Percentiles rank a stretch among this genome's conserved stretches.
Conservation (phyloP, 2,113 vertebrate species). For the Ammodramus savannarum region DNA sequence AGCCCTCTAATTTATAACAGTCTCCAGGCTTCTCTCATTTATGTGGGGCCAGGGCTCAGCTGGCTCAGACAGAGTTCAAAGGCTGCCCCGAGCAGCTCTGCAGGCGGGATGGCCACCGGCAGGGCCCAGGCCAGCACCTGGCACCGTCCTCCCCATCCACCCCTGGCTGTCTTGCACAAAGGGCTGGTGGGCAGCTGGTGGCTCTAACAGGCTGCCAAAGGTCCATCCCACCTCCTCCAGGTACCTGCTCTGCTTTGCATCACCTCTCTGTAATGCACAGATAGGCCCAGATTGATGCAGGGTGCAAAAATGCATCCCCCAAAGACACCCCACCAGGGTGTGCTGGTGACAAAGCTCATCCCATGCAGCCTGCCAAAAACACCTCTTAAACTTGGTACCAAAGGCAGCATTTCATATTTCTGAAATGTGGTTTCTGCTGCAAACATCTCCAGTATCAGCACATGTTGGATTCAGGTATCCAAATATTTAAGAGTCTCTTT, state of each 20-base stretch:
- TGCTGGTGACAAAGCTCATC: background rate
- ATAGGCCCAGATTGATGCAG: accelerated
- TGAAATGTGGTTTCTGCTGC: background rate
- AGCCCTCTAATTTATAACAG: background rate
- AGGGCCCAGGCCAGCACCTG: background rate
- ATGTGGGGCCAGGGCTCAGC: background rate
- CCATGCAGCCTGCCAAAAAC: background rate
- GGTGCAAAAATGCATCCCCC: background rate
- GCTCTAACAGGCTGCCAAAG: background rate
- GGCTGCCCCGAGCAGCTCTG: background rate
- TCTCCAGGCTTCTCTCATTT: conserved; percentile 44
- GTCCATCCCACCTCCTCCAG: background rate
- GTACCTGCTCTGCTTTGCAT: background rate
- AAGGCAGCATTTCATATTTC: background rate
- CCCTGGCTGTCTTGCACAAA: background rate
- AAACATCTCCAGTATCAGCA: background rate
- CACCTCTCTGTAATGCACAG: accelerated
- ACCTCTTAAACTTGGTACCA: background rate
- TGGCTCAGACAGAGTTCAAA: conserved; percentile 12
- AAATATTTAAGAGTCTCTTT: background rate
- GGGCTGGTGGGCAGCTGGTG: background rate
- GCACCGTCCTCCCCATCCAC: background rate
- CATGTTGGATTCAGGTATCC: background rate
- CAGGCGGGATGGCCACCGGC: accelerated
- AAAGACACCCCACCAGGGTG: background rate